Evolutionary conservation across 2,797 vertebrate genomes (phyloP).

Genomic region (Pogonophryne albipinna): DNA sequence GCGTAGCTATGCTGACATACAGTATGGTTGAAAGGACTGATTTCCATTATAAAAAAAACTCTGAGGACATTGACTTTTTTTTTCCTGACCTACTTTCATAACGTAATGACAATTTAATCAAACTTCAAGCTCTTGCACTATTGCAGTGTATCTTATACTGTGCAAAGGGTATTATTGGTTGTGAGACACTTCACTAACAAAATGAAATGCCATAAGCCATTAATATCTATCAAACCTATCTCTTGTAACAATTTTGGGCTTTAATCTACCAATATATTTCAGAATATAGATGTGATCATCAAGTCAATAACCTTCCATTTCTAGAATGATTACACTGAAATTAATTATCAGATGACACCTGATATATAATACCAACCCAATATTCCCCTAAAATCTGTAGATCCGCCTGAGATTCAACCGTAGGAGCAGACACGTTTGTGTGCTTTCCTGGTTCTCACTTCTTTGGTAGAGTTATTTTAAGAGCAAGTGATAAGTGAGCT

Average conservation of each 20-base stretch:
- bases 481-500: constrained; percentile 78
- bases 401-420: constrained; percentile 35
- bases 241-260: not conserved
- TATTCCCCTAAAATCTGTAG: constrained; percentile 6
- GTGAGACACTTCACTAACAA: not conserved
- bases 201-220: constrained; percentile 11
- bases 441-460: constrained; percentile 70
- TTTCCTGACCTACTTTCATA: constrained; percentile 8
- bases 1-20: constrained; percentile 4
- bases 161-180: not conserved
- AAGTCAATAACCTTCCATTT: not conserved
- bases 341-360: constrained; percentile 5
- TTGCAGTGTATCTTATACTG: not conserved
- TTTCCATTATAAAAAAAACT: too few species aligned
- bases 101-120: constrained; percentile 6
- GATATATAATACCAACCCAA: constrained; percentile 21
- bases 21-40: not conserved
- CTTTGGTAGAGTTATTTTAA: constrained; percentile 79
- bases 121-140: not conserved
- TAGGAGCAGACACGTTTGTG: constrained; percentile 51
- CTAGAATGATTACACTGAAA: constrained; percentile 5
- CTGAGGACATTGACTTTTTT: not conserved
- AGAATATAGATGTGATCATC: not conserved
- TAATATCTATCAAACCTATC: not conserved
- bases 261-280: not conserved